These are phyloP conservation scores for Clepsis dumicolana DNA, from an alignment of 2,888 invertebrate genomes.

Conservation along the genomic window DNA sequence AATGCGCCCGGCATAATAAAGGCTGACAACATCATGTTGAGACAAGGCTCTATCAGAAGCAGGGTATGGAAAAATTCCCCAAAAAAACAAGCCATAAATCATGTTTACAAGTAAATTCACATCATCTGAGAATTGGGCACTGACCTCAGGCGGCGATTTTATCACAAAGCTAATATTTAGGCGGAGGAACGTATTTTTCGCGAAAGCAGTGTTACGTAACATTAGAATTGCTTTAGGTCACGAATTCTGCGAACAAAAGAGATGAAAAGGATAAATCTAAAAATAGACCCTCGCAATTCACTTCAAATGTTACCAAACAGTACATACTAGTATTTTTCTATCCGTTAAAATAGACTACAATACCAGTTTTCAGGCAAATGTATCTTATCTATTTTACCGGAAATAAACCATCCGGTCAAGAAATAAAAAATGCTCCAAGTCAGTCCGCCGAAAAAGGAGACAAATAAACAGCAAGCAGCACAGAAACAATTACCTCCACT, in stretches of 20 bases:
- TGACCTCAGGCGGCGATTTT: conserved; percentile 63
- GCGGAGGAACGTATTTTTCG: conserved; percentile 59
- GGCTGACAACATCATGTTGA: neutral
- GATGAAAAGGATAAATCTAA: conserved; percentile 15
- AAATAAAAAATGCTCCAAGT: no score
- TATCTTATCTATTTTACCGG: no score
- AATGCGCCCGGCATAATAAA: neutral
- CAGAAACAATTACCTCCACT: conserved; percentile 14
- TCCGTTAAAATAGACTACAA: no score
- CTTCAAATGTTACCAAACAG: no score
- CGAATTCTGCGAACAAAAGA: conserved; percentile 16
- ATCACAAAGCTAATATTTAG: conserved; percentile 61
- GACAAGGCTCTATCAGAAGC: neutral
- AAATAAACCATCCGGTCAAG: no score
- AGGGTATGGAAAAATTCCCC: conserved; percentile 45
- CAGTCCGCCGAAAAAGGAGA: no score
- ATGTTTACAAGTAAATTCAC: conserved; percentile 50
- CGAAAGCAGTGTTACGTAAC: conserved; percentile 57
- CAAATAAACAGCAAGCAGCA: neutral
- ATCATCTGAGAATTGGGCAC: conserved; percentile 55
- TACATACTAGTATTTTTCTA: no score
- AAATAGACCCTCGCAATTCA: neutral
- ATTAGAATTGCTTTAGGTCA: conserved; percentile 48
- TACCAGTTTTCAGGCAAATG: no score
- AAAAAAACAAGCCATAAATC: conserved; percentile 49